Conservation (phyloP, 1,140 invertebrate genomes). For the Nephila pilipes region DNA sequence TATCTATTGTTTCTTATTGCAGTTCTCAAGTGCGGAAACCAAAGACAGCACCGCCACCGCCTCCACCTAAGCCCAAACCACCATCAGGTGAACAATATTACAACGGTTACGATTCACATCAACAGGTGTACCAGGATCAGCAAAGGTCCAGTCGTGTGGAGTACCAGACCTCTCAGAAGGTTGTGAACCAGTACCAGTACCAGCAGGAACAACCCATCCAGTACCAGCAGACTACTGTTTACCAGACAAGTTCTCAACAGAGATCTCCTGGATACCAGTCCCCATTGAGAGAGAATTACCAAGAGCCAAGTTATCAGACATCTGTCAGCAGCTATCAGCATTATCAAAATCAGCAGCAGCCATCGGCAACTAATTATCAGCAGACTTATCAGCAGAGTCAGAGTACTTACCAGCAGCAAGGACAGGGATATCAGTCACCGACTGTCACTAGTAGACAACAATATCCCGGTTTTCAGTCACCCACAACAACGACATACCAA, state of each 20-base stretch:
- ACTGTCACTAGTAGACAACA: not conserved
- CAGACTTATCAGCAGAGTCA: constrained; percentile 24
- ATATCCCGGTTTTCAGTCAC: constrained; percentile 29
- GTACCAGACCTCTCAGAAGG: constrained; percentile 60
- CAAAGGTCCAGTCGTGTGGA: constrained; percentile 33
- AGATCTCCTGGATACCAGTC: constrained; percentile 64
- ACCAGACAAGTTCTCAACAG: not conserved
- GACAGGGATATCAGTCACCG: not conserved
- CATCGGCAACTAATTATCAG: not conserved
- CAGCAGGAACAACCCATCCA: constrained; percentile 56
- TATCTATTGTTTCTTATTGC: not conserved
- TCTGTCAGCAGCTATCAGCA: not conserved
- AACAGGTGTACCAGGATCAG: constrained; percentile 37
- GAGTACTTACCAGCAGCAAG: constrained; percentile 3
- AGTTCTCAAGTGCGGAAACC: constrained; percentile 43
- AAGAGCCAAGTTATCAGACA: constrained; percentile 30
- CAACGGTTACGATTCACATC: constrained; percentile 65
- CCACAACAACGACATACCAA: not conserved
- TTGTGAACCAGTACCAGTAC: constrained; percentile 52
- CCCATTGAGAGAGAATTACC: constrained; percentile 43
- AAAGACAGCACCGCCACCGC: constrained; percentile 49
- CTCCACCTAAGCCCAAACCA: constrained; percentile 64
- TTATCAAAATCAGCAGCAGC: not conserved
- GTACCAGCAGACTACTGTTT: constrained; percentile 32
- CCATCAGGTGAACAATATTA: constrained; percentile 41